phyloP scores from a whole-genome alignment of 2,797 vertebrate species.

The Eospalax fontanierii region DNA sequence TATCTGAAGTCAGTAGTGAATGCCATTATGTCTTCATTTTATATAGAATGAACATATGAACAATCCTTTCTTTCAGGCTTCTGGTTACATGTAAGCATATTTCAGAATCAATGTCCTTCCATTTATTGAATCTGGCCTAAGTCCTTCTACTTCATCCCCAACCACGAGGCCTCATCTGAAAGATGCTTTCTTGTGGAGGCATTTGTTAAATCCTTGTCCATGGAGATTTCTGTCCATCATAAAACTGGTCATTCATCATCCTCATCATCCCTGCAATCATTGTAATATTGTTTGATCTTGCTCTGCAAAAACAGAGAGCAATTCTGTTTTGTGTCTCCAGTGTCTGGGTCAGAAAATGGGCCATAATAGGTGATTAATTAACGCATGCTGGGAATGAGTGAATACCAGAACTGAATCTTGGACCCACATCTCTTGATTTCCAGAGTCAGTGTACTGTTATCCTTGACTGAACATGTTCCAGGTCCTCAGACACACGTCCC shows the following conservation, averaged over 20 bases:
- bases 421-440: neutral
- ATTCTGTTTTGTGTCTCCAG: neutral
- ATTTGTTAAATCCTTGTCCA: too few relatives aligned
- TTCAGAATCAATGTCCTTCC: too few relatives aligned
- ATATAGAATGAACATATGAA: too few relatives aligned
- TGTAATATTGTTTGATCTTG: neutral
- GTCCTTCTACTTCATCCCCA: too few relatives aligned
- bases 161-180: too few relatives aligned
- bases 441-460: neutral
- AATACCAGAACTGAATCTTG: neutral
- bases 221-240: neutral
- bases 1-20: neutral
- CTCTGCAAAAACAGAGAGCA: neutral
- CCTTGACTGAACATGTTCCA: neutral
- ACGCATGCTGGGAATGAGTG: neutral
- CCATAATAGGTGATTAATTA: neutral
- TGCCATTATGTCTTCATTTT: too few relatives aligned
- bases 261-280: neutral
- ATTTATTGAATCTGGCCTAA: too few relatives aligned
- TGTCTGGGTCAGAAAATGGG: neutral
- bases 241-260: neutral
- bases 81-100: too few relatives aligned
- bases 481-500: neutral
- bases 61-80: too few relatives aligned
- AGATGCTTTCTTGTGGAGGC: too few relatives aligned